phyloP scores from a whole-genome alignment of 2,888 invertebrate species.

The Nebria salina region DNA sequence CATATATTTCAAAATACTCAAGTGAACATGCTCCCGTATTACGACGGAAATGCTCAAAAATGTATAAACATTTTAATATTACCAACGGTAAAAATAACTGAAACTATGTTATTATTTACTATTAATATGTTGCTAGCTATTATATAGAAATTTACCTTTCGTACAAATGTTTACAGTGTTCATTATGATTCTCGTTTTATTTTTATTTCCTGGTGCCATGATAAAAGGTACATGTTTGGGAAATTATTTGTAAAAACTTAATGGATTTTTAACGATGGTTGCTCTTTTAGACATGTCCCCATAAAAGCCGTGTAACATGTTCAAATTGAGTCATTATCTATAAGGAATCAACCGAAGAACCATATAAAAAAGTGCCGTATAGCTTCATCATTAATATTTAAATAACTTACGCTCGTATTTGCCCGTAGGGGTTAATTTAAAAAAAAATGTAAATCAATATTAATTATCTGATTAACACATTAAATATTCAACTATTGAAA shows the following conservation, averaged over 20 bases:
- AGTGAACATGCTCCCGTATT: too few species aligned
- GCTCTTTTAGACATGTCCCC: slow-evolving; percentile 23
- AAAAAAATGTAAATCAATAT: background rate
- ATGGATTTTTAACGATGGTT: slow-evolving; percentile 33
- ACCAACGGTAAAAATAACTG: too few species aligned
- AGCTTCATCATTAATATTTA: slow-evolving; percentile 25
- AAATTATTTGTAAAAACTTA: slow-evolving; percentile 37
- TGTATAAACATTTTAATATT: too few species aligned
- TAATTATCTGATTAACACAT: background rate
- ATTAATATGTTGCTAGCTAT: background rate
- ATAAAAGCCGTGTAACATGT: slow-evolving; percentile 23
- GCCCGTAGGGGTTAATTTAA: background rate
- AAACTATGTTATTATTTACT: too few species aligned
- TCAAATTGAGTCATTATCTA: slow-evolving; percentile 35
- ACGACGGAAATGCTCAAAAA: too few species aligned
- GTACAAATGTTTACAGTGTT: background rate
- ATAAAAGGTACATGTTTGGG: slow-evolving; percentile 26
- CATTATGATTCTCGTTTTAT: background rate
- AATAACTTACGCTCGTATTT: background rate
- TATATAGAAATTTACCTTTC: background rate
- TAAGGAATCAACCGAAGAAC: slow-evolving; percentile 20
- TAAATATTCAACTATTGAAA: background rate
- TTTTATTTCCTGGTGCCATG: background rate
- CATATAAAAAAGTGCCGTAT: background rate
- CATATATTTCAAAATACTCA: too few species aligned